Conservation (phyloP, 2,888 invertebrate species). For the Cacoxenus indagator region DNA sequence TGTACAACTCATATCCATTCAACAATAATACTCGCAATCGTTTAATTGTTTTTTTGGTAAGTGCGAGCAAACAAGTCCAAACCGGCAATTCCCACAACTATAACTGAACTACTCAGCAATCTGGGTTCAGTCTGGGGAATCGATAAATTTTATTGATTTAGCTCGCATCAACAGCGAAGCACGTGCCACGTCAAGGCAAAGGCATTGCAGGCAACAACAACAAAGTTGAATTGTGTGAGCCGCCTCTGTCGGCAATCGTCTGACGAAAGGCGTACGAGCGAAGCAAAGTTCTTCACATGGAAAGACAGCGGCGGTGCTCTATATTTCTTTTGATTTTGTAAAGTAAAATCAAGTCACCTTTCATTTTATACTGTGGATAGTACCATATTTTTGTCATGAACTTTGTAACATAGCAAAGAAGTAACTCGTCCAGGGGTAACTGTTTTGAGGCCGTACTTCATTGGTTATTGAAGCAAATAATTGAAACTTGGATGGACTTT, state of each 20-base stretch:
- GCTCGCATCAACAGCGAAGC: slow-evolving; percentile 27
- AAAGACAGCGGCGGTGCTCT: background rate
- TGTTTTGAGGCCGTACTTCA: too few relatives aligned
- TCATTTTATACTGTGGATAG: too few relatives aligned
- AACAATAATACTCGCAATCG: too few relatives aligned
- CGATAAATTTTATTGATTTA: slow-evolving; percentile 55
- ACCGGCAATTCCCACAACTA: background rate
- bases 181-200: slow-evolving; percentile 10
- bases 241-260: too few relatives aligned
- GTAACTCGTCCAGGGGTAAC: too few relatives aligned
- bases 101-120: background rate
- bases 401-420: too few relatives aligned
- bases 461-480: too few relatives aligned
- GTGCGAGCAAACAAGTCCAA: background rate
- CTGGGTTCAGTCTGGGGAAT: slow-evolving; percentile 32
- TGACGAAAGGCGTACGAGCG: background rate
- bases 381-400: too few relatives aligned
- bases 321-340: too few relatives aligned
- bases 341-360: too few relatives aligned
- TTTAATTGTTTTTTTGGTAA: background rate
- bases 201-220: background rate
- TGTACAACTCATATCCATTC: too few relatives aligned
- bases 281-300: background rate
- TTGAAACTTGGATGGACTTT: too few relatives aligned
- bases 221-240: background rate